These are phyloP conservation scores for Pseudolaguvia tuberculata DNA, from an alignment of 2,113 vertebrate genomes.

Conservation along the genomic window DNA sequence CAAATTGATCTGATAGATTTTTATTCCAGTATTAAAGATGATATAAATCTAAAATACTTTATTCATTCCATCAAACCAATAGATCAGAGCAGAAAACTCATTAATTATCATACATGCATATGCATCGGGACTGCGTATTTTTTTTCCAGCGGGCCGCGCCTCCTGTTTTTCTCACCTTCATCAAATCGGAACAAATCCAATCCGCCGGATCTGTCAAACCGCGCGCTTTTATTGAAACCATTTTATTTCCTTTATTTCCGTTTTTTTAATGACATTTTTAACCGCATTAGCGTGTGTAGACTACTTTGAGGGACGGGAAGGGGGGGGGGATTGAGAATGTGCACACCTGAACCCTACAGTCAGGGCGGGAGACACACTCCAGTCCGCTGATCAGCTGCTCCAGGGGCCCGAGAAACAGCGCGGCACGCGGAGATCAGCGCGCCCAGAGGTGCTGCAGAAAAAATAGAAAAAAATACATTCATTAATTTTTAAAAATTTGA, in stretches of 20 bases:
- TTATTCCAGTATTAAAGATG: slow-evolving; percentile 4
- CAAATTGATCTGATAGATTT: no score
- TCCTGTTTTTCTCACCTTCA: slow-evolving; percentile 53
- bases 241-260: neutral
- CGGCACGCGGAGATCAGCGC: slow-evolving; percentile 57
- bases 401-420: slow-evolving; percentile 62
- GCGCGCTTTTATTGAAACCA: neutral
- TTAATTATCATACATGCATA: slow-evolving; percentile 69
- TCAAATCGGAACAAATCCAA: slow-evolving; percentile 41
- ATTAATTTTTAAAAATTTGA: neutral
- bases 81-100: slow-evolving; percentile 35
- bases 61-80: slow-evolving; percentile 15
- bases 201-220: neutral
- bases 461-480: neutral
- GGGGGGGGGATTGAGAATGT: neutral
- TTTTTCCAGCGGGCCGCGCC: slow-evolving; percentile 62
- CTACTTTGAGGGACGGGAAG: neutral
- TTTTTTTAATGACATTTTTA: neutral
- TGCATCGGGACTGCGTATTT: slow-evolving; percentile 75
- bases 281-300: neutral
- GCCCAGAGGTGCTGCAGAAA: slow-evolving; percentile 54
- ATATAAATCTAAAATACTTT: no score
- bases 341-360: slow-evolving; percentile 62
- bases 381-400: slow-evolving; percentile 62
- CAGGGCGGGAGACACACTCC: slow-evolving; percentile 29